Evolutionary conservation across 1,140 invertebrate species (phyloP).

Genomic region (Microplitis mediator): DNA sequence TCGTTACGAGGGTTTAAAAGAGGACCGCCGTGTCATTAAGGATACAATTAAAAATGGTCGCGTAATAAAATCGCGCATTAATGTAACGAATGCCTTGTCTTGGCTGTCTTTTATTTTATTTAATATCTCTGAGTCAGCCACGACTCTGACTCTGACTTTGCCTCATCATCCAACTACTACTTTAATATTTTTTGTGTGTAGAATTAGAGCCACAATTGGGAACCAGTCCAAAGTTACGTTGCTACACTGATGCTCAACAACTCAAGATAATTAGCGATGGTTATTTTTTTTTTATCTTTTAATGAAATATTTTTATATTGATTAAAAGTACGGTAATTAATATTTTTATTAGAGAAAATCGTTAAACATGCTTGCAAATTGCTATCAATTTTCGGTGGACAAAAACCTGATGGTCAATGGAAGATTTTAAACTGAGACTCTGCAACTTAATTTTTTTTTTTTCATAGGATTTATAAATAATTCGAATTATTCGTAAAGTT

Average conservation of each 20-base stretch:
- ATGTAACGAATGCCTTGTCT: constrained; percentile 54
- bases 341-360: too few relatives aligned
- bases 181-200: constrained; percentile 45
- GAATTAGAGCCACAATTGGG: constrained; percentile 55
- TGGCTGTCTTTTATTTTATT: not conserved
- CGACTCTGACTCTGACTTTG: too few relatives aligned
- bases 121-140: not conserved
- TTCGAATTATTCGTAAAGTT: too few relatives aligned
- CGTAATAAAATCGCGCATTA: constrained; percentile 59
- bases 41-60: constrained; percentile 56
- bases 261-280: constrained; percentile 51
- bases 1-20: not conserved
- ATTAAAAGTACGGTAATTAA: too few relatives aligned
- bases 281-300: too few relatives aligned
- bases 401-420: too few relatives aligned
- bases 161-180: constrained; percentile 44
- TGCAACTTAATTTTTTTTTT: too few relatives aligned
- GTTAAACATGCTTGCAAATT: too few relatives aligned
- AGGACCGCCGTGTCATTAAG: constrained; percentile 50
- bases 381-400: too few relatives aligned
- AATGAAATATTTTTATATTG: too few relatives aligned
- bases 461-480: too few relatives aligned
- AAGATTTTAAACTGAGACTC: too few relatives aligned
- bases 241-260: constrained; percentile 37
- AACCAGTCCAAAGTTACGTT: constrained; percentile 53